Percentiles rank a stretch among this genome's conserved stretches.
phyloP scores from a whole-genome alignment of 2,113 vertebrate species.

The Perca flavescens region DNA sequence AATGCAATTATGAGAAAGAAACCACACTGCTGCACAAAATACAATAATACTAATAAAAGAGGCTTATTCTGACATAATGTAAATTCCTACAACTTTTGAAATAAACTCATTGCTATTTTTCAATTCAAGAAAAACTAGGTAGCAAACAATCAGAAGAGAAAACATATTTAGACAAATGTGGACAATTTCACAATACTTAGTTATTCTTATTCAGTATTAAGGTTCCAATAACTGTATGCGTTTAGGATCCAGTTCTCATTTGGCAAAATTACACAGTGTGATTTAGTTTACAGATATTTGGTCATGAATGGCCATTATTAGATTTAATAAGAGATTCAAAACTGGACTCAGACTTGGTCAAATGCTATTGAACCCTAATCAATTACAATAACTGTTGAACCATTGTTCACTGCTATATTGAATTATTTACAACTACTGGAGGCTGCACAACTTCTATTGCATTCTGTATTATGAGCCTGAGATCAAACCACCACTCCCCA shows the following conservation, averaged over 20 bases:
- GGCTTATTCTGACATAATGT: not conserved
- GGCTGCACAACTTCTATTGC: constrained; percentile 13
- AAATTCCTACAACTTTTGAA: not conserved
- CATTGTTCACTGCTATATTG: not conserved
- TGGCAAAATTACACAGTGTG: not conserved
- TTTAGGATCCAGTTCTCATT: not conserved
- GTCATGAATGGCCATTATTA: not conserved
- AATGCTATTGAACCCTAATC: not conserved
- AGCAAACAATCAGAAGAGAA: not conserved
- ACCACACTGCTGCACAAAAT: not conserved
- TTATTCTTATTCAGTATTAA: no score
- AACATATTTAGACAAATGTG: not conserved
- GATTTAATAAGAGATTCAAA: not conserved
- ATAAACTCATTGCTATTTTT: not conserved
- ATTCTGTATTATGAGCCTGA: constrained; percentile 12
- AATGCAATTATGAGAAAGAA: not conserved
- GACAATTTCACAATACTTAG: not conserved
- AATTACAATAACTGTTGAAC: not conserved
- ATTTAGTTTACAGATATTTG: not conserved
- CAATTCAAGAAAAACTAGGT: no score
- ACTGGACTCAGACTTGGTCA: not conserved
- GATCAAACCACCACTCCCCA: constrained; percentile 6
- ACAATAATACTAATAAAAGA: not conserved
- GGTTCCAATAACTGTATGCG: not conserved
- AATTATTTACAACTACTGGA: constrained; percentile 10